Conservation (phyloP, 2,113 vertebrate species). For the Cebidichthys violaceus region DNA sequence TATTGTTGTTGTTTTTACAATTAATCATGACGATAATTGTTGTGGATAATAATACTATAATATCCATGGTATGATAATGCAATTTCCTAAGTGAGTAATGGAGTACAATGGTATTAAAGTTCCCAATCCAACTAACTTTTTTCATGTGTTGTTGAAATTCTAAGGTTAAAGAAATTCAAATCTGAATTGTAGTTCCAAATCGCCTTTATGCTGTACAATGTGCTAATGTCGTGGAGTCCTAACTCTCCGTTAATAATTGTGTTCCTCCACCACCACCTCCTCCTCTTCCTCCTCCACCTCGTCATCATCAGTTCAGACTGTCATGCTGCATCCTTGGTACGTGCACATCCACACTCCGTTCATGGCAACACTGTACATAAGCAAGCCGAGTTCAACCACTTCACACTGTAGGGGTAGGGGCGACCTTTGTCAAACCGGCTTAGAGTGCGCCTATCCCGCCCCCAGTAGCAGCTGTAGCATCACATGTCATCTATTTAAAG, state of each 20-base stretch:
- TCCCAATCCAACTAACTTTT: background rate
- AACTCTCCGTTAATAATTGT: conserved; percentile 62
- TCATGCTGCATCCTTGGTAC: conserved; percentile 86
- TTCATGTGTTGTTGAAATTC: background rate
- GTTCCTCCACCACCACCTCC: background rate
- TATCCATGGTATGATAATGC: background rate
- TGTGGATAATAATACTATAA: background rate
- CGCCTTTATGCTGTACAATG: background rate
- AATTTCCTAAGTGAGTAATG: background rate
- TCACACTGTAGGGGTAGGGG: conserved; percentile 65
- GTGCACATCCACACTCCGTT: conserved; percentile 88
- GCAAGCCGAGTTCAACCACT: conserved; percentile 83
- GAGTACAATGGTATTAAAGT: background rate
- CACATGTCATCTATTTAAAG: background rate
- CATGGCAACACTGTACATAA: conserved; percentile 90
- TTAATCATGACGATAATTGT: background rate
- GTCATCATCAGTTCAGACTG: conserved; percentile 68
- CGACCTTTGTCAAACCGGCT: conserved; percentile 8
- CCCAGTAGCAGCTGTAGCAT: background rate
- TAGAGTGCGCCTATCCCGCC: background rate
- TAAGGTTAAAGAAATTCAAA: background rate
- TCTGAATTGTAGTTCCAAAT: background rate
- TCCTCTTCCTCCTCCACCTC: conserved; percentile 38
- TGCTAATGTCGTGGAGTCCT: conserved; percentile 6
- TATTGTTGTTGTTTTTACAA: background rate